Evolutionary conservation across 2,797 vertebrate genomes (phyloP).

Genomic region (Enteromius treurensis): DNA sequence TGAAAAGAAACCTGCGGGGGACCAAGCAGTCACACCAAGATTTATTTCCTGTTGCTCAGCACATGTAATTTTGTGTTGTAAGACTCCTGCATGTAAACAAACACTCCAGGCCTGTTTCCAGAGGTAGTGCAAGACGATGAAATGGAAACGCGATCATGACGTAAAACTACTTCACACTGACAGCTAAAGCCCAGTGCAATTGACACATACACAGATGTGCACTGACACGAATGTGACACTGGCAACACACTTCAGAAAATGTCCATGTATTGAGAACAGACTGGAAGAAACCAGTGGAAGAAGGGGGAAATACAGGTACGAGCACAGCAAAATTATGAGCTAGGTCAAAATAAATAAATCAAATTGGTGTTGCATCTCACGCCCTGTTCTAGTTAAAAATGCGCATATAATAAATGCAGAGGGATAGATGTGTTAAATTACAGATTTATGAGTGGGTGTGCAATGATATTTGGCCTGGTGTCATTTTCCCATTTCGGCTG

Average conservation of each 20-base stretch:
- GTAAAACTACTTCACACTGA: slow-evolving; percentile 26
- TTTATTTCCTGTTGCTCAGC: slow-evolving; percentile 11
- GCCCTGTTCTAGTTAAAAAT: background rate
- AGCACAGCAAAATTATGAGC: background rate
- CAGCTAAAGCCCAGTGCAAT: slow-evolving; percentile 12
- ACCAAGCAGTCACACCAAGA: background rate
- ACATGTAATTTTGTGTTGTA: slow-evolving; percentile 23
- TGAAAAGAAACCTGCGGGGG: background rate
- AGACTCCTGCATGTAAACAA: background rate
- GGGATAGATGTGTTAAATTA: background rate
- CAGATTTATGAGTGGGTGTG: slow-evolving; percentile 2
- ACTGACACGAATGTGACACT: slow-evolving; percentile 6
- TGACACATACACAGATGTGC: background rate
- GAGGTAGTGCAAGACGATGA: background rate
- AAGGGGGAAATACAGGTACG: background rate
- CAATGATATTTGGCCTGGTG: background rate
- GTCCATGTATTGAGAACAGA: background rate
- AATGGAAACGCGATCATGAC: background rate
- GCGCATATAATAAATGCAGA: background rate
- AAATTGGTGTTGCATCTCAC: background rate
- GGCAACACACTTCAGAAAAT: background rate
- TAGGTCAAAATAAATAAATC: background rate
- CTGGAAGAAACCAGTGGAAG: background rate
- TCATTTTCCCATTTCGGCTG: background rate
- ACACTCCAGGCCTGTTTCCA: background rate